Evolutionary conservation across 2,113 vertebrate species (phyloP).

Genomic region (Gallinago undulata): DNA sequence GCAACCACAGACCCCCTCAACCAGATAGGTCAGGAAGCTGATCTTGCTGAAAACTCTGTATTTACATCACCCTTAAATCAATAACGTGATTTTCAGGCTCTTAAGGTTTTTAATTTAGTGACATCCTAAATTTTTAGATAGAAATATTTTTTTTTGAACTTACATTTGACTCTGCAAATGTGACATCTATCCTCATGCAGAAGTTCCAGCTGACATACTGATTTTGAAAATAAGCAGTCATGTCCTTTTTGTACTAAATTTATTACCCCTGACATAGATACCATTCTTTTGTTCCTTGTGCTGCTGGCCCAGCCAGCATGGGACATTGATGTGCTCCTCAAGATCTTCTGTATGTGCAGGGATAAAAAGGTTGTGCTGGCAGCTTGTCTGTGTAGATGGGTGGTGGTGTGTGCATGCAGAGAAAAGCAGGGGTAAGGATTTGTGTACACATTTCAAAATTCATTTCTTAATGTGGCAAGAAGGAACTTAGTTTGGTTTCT

Average conservation of each 20-base stretch:
- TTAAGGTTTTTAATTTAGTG: not conserved
- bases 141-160: not conserved
- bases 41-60: not conserved
- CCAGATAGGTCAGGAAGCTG: not conserved
- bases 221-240: not conserved
- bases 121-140: not conserved
- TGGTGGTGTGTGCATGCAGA: accelerated
- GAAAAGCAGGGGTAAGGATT: not conserved
- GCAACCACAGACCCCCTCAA: not conserved
- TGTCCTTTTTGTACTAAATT: not conserved
- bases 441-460: not conserved
- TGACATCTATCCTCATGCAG: not conserved
- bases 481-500: not conserved
- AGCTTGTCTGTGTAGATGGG: not conserved
- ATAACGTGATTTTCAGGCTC: not conserved
- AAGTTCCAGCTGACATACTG: not conserved
- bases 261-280: not conserved
- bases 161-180: not conserved
- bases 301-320: not conserved
- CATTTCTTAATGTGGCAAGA: not conserved
- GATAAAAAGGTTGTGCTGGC: not conserved
- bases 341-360: not conserved
- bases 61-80: not conserved
- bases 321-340: not conserved
- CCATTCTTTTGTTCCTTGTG: not conserved